A percentile compares a stretch with the other conserved stretches of the same genome.
Evolutionary conservation across 2,888 invertebrate genomes (phyloP).

Genomic region (Pyrrhosoma nymphula): DNA sequence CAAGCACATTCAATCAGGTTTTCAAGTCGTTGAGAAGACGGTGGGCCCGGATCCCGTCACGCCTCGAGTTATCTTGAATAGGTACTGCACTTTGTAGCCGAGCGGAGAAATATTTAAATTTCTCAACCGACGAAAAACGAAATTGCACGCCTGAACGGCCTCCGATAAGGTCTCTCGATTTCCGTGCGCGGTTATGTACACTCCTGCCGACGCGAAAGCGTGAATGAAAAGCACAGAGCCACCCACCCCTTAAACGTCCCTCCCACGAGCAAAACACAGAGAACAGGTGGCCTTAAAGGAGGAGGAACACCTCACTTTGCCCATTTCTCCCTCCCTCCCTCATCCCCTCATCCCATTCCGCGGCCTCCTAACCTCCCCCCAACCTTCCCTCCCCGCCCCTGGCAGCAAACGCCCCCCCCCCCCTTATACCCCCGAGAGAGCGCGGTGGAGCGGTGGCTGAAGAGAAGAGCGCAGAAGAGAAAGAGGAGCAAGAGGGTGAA

Average conservation of each 20-base stretch:
- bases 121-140: background rate
- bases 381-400: background rate
- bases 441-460: background rate
- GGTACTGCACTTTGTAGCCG: background rate
- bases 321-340: too few species aligned
- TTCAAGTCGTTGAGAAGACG: too few species aligned
- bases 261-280: background rate
- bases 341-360: background rate
- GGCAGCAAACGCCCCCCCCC: too few species aligned
- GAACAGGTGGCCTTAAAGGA: constrained; percentile 28
- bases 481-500: background rate
- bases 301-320: background rate
- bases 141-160: background rate
- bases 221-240: background rate
- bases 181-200: background rate
- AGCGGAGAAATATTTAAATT: background rate
- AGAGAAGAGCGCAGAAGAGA: too few species aligned
- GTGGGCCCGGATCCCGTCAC: background rate
- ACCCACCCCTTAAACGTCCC: background rate
- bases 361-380: background rate
- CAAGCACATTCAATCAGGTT: too few species aligned
- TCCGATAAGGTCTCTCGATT: background rate
- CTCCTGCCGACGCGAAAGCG: background rate
- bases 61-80: background rate
- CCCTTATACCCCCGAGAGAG: too few species aligned